Evolutionary conservation across 2,113 vertebrate species (phyloP).

Genomic region (Mesoclemmys tuberculata): DNA sequence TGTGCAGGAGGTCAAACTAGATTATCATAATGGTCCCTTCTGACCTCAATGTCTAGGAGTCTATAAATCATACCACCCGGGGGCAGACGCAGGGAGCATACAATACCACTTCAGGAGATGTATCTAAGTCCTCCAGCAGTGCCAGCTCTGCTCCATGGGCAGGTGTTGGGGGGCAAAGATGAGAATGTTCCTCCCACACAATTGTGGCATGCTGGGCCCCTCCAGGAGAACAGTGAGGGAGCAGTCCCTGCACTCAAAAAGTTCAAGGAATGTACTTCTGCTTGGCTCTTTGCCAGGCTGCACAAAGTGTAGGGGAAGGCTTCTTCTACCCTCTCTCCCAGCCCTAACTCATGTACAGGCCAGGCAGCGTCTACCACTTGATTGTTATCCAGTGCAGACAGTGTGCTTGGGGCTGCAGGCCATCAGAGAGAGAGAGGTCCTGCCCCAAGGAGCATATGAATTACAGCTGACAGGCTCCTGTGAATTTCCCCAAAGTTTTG

Average conservation of each 20-base stretch:
- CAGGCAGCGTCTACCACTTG: background rate
- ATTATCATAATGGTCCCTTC: no score
- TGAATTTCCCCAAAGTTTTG: background rate
- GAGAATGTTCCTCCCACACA: background rate
- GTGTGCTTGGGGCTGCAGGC: background rate
- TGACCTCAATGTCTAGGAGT: no score
- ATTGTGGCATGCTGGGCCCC: background rate
- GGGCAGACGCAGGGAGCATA: background rate
- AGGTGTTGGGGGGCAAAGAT: background rate
- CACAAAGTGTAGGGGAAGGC: background rate
- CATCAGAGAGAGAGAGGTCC: background rate
- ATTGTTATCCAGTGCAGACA: no score
- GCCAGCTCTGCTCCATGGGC: background rate
- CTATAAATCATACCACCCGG: background rate
- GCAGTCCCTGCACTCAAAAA: accelerated
- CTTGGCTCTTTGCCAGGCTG: background rate
- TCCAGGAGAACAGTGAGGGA: background rate
- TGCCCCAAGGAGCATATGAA: no score
- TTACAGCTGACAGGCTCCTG: background rate
- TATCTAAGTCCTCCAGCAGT: background rate
- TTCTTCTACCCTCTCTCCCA: background rate
- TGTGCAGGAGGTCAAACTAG: no score
- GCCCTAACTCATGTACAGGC: background rate
- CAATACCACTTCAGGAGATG: background rate
- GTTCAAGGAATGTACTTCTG: accelerated